Base-by-base conservation (phyloP, 2,888 invertebrate species). In the Lampropteryx suffumata region DNA sequence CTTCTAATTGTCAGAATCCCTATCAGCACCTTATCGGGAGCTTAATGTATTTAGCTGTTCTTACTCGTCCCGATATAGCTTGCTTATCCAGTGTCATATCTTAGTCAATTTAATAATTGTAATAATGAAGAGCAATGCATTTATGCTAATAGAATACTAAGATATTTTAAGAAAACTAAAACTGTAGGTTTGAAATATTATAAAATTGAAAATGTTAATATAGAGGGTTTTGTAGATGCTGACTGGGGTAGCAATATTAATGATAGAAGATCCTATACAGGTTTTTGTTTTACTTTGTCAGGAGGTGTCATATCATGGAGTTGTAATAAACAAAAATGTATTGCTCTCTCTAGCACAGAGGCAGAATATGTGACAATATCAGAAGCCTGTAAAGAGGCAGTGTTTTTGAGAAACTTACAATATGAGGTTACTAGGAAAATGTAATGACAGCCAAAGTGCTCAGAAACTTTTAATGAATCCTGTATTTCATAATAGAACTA, bases 101-200 rank as follows among this genome's bases (percentile, higher is more conserved):
- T 65, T 1, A 62, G 64, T 39, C 60, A 64, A 17, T 68, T 62
- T 36, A 64, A 66, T 42, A 62, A 57, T 9, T 60, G 50, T 54
- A 39, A 58, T 35, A 43, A 2, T 28, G n/a, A 53, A 5, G 10
- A 9, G 0, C 59, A 63, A 32, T 65, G 54, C 45, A 29, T 28
- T 5, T 50, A 54, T 54, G 51, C 48, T 1, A 59, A 59, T 14
- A 32, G 50, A 10, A 28, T 59, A 0, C 30, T 57, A n/a, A 64
- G 27, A 30, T 64, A 65, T 34, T 45, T 64, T 26, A 34, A 54
- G n/a, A 45, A 42, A 28, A 63, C 59, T 2, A 65, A 59, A 30
- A 4, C 24, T 28, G 62, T 27, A 45, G 35, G 65, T 48, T 39
- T 64, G 12, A 52, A 28, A 10, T 60, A 21, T 21, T 21, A n/a